Evolutionary conservation across 2,797 vertebrate genomes (phyloP).

Genomic region (Channa striata): DNA sequence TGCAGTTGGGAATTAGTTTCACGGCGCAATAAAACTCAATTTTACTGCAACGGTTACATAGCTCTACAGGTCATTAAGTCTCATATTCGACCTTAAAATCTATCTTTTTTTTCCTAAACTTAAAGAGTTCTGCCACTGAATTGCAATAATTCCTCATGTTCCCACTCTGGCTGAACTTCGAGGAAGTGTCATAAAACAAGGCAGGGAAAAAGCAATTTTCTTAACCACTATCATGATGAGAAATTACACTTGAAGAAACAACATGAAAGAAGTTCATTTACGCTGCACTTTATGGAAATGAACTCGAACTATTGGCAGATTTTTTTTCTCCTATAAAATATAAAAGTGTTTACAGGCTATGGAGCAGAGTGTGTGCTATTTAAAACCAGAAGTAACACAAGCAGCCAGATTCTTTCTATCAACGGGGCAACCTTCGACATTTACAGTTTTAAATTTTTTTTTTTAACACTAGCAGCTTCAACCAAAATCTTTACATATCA

Average conservation of each 20-base stretch:
- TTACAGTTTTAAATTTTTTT: too few species aligned
- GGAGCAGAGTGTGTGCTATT: neutral
- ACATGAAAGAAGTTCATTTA: constrained; percentile 13
- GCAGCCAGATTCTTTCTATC: neutral
- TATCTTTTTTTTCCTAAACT: constrained; percentile 10
- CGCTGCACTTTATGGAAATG: neutral
- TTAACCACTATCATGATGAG: constrained; percentile 12
- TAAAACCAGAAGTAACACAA: constrained; percentile 1
- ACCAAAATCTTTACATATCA: too few species aligned
- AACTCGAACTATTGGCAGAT: neutral
- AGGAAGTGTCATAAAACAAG: constrained; percentile 25
- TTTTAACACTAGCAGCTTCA: too few species aligned
- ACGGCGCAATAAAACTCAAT: constrained; percentile 44
- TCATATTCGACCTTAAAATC: constrained; percentile 39
- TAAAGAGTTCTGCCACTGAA: constrained; percentile 15
- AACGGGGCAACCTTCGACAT: constrained; percentile 6
- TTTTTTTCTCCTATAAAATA: neutral
- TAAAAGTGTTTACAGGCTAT: neutral
- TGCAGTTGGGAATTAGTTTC: constrained; percentile 50
- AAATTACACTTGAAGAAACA: constrained; percentile 12
- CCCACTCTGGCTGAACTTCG: constrained; percentile 13
- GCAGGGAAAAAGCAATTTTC: constrained; percentile 2
- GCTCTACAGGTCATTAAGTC: constrained; percentile 57
- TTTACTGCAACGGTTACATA: constrained; percentile 47
- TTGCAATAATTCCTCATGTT: constrained; percentile 12